A percentile compares a stretch with the other conserved stretches of the same genome.
phyloP scores from a whole-genome alignment of 2,888 invertebrate genomes.

The Julus scandinavius region DNA sequence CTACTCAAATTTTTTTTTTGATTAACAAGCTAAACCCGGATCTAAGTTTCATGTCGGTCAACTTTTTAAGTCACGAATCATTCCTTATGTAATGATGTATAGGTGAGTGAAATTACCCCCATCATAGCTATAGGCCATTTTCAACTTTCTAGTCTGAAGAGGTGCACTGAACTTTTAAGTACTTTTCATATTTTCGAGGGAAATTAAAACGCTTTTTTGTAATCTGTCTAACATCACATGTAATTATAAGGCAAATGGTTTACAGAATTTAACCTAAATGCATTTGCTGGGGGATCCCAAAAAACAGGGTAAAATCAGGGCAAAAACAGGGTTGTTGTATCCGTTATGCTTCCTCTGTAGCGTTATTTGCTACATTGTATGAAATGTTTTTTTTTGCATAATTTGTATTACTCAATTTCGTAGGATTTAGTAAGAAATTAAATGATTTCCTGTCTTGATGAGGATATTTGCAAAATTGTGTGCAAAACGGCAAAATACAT shows the following conservation, averaged over 20 bases:
- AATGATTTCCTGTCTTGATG: too few relatives aligned
- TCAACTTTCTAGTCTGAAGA: not conserved
- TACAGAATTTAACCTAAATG: not conserved
- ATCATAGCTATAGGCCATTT: slow-evolving; percentile 4
- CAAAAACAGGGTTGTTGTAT: not conserved
- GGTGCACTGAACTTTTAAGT: slow-evolving; percentile 4
- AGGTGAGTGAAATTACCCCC: not conserved
- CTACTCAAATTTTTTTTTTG: not conserved
- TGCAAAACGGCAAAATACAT: too few relatives aligned
- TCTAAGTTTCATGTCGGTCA: not conserved
- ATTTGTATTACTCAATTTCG: too few relatives aligned
- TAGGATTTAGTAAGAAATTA: too few relatives aligned
- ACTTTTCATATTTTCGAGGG: not conserved
- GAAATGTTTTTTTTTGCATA: too few relatives aligned
- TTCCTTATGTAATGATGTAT: slow-evolving; percentile 19
- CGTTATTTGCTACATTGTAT: too few relatives aligned
- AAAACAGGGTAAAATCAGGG: not conserved
- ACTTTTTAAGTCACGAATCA: not conserved
- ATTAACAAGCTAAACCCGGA: not conserved
- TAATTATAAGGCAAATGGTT: not conserved
- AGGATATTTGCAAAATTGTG: too few relatives aligned
- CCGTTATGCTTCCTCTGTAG: too few relatives aligned
- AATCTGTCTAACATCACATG: not conserved
- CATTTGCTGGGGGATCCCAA: not conserved
- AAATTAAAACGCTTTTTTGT: slow-evolving; percentile 15